Conservation (phyloP, 1,140 invertebrate genomes). For the Plodia interpunctella region DNA sequence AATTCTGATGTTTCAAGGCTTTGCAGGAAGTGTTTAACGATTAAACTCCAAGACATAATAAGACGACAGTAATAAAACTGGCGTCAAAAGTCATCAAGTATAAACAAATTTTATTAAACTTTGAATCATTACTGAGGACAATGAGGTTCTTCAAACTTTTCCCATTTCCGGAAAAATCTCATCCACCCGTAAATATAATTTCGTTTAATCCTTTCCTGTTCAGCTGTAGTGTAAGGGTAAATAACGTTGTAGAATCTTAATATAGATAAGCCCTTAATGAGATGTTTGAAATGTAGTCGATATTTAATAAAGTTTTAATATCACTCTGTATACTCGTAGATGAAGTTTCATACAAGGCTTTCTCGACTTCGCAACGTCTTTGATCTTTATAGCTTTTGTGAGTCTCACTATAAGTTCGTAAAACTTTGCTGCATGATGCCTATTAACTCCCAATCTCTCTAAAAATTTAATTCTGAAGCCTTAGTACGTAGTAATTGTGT, state of each 20-base stretch:
- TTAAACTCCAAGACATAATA: slow-evolving; percentile 2
- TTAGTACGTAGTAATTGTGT: no score
- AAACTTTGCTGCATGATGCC: no score
- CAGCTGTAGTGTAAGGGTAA: neutral
- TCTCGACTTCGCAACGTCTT: no score
- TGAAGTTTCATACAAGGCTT: no score
- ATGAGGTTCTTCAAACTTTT: slow-evolving; percentile 2
- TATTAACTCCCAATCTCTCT: no score
- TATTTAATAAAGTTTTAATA: no score
- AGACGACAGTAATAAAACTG: neutral
- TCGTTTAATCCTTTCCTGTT: neutral
- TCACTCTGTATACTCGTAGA: no score
- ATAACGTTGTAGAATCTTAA: neutral
- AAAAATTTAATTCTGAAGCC: no score
- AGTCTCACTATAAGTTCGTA: no score
- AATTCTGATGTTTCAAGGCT: neutral
- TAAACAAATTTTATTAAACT: slow-evolving; percentile 6
- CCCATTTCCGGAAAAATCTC: slow-evolving; percentile 5
- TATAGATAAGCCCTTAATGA: neutral
- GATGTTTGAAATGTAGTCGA: neutral
- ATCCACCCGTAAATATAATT: neutral
- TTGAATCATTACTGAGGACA: slow-evolving; percentile 2
- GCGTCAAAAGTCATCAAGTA: neutral
- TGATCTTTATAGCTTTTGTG: no score
- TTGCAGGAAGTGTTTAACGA: neutral